Percentiles rank a stretch among this genome's conserved stretches.
Conservation (phyloP, 1,140 invertebrate species). For the Drosophila leontia region DNA sequence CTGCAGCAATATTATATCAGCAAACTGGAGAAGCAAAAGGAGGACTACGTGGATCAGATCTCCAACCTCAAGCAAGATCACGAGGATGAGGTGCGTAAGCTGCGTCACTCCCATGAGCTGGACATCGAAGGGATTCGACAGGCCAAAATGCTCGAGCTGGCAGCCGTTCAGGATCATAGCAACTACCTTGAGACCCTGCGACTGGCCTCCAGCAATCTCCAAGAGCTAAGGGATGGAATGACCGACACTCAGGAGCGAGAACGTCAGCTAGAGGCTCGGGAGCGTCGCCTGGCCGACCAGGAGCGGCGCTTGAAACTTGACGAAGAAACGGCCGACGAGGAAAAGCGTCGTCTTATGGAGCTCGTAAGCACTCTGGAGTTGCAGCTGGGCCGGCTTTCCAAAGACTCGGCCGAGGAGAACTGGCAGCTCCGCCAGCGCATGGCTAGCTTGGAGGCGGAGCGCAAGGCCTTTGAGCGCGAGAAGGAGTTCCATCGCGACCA, state of each 20-base stretch:
- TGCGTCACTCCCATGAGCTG: constrained; percentile 82
- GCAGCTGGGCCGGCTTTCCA: constrained; percentile 83
- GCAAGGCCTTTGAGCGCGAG: constrained; percentile 85
- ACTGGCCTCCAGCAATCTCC: constrained; percentile 82
- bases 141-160: constrained; percentile 82
- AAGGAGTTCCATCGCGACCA: constrained; percentile 81
- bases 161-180: constrained; percentile 81
- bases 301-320: constrained; percentile 84
- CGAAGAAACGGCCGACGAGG: constrained; percentile 84
- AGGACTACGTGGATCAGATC: constrained; percentile 83
- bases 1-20: constrained; percentile 72
- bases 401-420: constrained; percentile 83
- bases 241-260: constrained; percentile 78
- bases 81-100: constrained; percentile 81
- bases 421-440: constrained; percentile 85
- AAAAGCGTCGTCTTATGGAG: constrained; percentile 85
- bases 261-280: constrained; percentile 76
- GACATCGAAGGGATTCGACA: constrained; percentile 85
- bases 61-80: constrained; percentile 78
- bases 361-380: constrained; percentile 85
- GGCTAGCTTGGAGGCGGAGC: constrained; percentile 77
- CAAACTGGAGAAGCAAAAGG: constrained; percentile 80
- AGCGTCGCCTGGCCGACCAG: constrained; percentile 82
- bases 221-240: constrained; percentile 76
- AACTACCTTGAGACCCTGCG: constrained; percentile 85